phyloP scores from a whole-genome alignment of 1,140 invertebrate species.

The Piezodorus guildinii region DNA sequence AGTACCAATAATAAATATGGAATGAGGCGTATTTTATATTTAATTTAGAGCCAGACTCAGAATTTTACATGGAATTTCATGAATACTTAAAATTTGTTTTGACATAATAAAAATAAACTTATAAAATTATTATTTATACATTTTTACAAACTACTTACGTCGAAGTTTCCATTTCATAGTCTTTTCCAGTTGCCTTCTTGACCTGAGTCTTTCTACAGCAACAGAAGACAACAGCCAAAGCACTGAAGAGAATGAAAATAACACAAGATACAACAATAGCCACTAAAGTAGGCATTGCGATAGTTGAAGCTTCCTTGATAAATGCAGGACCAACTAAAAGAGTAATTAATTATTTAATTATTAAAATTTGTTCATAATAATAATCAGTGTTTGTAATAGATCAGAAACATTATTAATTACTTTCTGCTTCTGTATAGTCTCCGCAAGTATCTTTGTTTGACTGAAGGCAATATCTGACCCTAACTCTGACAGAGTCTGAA shows the following conservation, averaged over 20 bases:
- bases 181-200: conserved; percentile 70
- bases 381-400: too few species aligned
- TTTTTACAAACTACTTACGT: conserved; percentile 41
- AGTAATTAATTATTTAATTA: conserved; percentile 17
- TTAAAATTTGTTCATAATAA: too few species aligned
- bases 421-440: conserved; percentile 65
- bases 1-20: too few species aligned
- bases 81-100: too few species aligned
- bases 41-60: too few species aligned
- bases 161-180: conserved; percentile 77
- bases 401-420: conserved; percentile 42
- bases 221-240: conserved; percentile 69
- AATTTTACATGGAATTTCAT: too few species aligned
- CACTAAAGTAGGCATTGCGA: conserved; percentile 65
- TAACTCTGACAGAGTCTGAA: conserved; percentile 50
- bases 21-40: too few species aligned
- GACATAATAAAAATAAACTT: too few species aligned
- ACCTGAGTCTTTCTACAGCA: conserved; percentile 70
- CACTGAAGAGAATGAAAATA: conserved; percentile 64
- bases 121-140: too few species aligned
- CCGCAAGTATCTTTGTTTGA: conserved; percentile 68
- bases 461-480: conserved; percentile 65
- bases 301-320: conserved; percentile 59
- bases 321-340: conserved; percentile 62
- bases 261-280: conserved; percentile 70